Conservation (phyloP, 2,113 vertebrate genomes). For the Boulengeromyrus knoepffleri region DNA sequence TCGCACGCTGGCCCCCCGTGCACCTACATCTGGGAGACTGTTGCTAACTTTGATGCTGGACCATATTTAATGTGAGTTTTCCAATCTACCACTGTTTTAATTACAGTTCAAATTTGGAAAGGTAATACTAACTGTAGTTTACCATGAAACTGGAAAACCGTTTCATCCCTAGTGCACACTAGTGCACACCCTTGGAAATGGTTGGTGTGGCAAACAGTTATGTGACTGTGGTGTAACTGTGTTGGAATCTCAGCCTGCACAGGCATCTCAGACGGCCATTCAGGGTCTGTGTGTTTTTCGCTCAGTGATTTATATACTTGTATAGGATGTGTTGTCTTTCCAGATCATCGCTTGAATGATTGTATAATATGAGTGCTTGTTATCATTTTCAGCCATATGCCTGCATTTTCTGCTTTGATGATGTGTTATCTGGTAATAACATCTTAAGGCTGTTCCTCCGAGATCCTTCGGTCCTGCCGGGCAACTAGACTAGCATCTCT, state of each 20-base stretch:
- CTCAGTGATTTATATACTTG: not conserved
- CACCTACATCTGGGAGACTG: not conserved
- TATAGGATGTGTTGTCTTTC: not conserved
- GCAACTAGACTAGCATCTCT: not conserved
- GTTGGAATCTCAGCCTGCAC: not conserved
- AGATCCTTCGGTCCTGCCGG: not conserved
- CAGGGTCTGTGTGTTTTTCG: not conserved
- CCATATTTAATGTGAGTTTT: too few relatives aligned
- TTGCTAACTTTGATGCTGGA: not conserved
- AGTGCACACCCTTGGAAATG: not conserved
- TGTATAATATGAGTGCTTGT: not conserved
- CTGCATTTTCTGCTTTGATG: not conserved
- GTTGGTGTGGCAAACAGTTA: not conserved
- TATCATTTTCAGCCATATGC: not conserved
- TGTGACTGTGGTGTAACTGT: not conserved
- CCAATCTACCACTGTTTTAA: too few relatives aligned
- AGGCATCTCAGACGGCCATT: not conserved
- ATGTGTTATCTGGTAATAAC: not conserved
- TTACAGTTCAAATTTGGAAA: too few relatives aligned
- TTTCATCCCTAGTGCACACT: not conserved
- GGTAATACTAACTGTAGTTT: too few relatives aligned
- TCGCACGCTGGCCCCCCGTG: not conserved
- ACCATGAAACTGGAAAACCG: too few relatives aligned
- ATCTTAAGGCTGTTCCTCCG: not conserved
- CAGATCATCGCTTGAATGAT: not conserved